Conservation (phyloP, 2,888 invertebrate genomes). For the Mythimna vitellina region DNA sequence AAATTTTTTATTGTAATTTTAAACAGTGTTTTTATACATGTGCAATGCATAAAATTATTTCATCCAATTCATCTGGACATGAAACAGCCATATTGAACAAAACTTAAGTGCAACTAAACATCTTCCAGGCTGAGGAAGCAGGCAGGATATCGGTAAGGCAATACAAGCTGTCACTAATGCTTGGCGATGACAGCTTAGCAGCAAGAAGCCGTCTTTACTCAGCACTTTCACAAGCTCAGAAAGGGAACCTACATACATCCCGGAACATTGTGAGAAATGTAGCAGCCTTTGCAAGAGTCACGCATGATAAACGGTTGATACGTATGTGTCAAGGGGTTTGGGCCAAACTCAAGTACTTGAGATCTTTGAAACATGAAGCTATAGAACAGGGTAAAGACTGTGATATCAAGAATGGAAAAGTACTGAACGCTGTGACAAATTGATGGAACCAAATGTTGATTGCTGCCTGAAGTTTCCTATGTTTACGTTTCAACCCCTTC, state of each 20-base stretch:
- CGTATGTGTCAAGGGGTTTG: conserved; percentile 97
- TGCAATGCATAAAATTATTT: too few species aligned
- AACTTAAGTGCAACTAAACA: not conserved
- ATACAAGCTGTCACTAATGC: conserved; percentile 94
- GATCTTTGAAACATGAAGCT: conserved; percentile 66
- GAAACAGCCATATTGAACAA: too few species aligned
- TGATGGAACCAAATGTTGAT: conserved; percentile 1
- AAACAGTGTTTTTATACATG: not conserved
- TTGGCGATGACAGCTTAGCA: conserved; percentile 95
- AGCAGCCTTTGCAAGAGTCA: conserved; percentile 79
- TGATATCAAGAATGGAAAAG: conserved; percentile 59
- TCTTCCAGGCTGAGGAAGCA: conserved; percentile 95
- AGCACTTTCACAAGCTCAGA: conserved; percentile 97
- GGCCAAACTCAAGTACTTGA: conserved; percentile 93
- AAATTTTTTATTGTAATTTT: not conserved
- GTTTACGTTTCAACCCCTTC: conserved; percentile 5
- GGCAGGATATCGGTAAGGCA: conserved; percentile 97
- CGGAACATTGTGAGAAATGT: conserved; percentile 90
- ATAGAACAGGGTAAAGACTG: conserved; percentile 48
- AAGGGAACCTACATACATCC: conserved; percentile 92
- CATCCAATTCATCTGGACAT: too few species aligned
- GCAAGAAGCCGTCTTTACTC: conserved; percentile 96
- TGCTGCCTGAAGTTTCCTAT: conserved; percentile 6
- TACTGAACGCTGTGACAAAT: conserved; percentile 31
- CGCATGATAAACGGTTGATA: conserved; percentile 92